A percentile compares a stretch with the other conserved stretches of the same genome.
These are phyloP conservation scores for Psammodynastes pulverulentus DNA, from an alignment of 2,113 vertebrate species.

Conservation along the genomic window DNA sequence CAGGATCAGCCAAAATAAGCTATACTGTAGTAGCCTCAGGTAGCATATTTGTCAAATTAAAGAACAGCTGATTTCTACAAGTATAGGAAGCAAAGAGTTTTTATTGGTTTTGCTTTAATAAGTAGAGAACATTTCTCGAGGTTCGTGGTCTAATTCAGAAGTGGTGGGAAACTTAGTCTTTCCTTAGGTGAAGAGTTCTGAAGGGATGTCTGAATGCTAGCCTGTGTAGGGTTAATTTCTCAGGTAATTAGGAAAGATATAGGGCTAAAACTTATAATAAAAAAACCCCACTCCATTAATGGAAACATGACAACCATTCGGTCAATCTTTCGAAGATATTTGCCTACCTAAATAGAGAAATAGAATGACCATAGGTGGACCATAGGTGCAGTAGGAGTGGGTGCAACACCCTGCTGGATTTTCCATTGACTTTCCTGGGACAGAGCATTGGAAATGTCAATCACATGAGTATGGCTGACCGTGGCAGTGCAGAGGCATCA, in stretches of 20 bases:
- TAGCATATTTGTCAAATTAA: constrained; percentile 38
- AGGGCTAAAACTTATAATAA: not conserved
- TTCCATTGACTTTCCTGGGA: not conserved
- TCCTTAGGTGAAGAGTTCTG: not conserved
- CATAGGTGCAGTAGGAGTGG: not conserved
- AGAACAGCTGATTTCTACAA: constrained; percentile 35
- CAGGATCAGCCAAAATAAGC: not conserved
- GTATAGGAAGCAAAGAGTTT: not conserved
- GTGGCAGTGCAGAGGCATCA: not conserved
- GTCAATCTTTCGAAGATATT: not conserved
- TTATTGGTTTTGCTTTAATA: not conserved
- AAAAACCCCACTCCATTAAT: not conserved
- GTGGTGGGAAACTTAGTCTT: not conserved
- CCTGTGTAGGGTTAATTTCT: constrained; percentile 8
- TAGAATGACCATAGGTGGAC: not conserved
- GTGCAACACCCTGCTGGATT: not conserved
- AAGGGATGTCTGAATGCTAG: not conserved
- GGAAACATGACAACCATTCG: not conserved
- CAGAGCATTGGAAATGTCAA: not conserved
- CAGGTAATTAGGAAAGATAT: not conserved
- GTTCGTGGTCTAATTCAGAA: constrained; percentile 21
- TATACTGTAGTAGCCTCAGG: constrained; percentile 53
- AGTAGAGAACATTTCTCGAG: not conserved
- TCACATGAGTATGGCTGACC: not conserved
- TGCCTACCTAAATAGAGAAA: not conserved